Conservation (phyloP, 2,888 invertebrate species). For the Cheilosia vulpina region DNA sequence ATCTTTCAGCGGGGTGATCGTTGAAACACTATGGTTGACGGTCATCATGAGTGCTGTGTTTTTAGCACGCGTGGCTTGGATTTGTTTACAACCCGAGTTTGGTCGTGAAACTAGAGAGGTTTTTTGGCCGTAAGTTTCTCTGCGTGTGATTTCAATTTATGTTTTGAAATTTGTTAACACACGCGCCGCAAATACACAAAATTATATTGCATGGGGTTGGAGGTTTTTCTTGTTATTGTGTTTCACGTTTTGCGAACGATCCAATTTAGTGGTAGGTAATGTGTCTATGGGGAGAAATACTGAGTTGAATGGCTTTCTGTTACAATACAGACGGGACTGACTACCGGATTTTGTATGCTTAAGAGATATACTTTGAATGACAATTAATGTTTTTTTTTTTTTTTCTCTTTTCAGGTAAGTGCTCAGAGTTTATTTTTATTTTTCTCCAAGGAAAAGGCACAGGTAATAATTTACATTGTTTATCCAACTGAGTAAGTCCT, state of each 20-base stretch:
- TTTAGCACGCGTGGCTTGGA: conserved; percentile 67
- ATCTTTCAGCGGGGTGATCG: conserved; percentile 47
- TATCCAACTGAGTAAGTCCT: not conserved
- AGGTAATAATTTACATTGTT: conserved; percentile 28
- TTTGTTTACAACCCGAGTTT: conserved; percentile 52
- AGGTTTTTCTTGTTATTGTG: not conserved
- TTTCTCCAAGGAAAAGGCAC: not conserved
- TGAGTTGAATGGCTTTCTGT: conserved; percentile 36
- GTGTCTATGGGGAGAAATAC: not conserved
- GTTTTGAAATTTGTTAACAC: conserved; percentile 45
- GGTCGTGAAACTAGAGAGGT: not conserved
- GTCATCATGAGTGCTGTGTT: conserved; percentile 42
- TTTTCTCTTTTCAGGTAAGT: conserved; percentile 60
- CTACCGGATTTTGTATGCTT: conserved; percentile 3
- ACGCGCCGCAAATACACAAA: conserved; percentile 48
- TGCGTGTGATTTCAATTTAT: conserved; percentile 27
- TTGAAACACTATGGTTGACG: not conserved
- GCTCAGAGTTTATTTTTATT: conserved; percentile 10
- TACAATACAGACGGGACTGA: not conserved
- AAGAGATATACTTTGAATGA: conserved; percentile 24
- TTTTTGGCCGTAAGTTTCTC: not conserved
- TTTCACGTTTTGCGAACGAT: conserved; percentile 47
- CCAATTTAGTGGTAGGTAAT: conserved; percentile 16
- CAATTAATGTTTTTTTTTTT: conserved; percentile 37
- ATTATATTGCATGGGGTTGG: not conserved